These are phyloP conservation scores for Dascyllus trimaculatus DNA, from an alignment of 2,113 vertebrate genomes.

Conservation along the genomic window DNA sequence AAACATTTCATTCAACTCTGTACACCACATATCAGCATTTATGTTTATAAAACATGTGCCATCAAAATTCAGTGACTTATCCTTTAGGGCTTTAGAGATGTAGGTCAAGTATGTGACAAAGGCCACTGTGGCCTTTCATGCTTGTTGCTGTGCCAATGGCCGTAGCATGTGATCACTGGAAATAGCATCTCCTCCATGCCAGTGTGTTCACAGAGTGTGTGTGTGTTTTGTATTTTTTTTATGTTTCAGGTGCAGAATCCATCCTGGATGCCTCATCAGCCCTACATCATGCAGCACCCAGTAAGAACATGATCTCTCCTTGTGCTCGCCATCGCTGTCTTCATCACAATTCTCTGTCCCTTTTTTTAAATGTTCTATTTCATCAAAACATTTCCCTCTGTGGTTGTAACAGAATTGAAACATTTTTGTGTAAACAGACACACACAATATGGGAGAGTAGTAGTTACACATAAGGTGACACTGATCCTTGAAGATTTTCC, in stretches of 20 bases:
- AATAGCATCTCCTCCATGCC: conserved; percentile 38
- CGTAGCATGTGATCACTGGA: conserved; percentile 37
- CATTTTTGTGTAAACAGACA: conserved; percentile 42
- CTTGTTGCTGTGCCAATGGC: conserved; percentile 31
- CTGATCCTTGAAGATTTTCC: conserved; percentile 39
- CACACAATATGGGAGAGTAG: conserved; percentile 46
- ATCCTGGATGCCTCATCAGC: conserved; percentile 97
- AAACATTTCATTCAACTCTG: not conserved
- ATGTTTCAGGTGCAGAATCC: conserved; percentile 94
- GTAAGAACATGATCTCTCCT: conserved; percentile 85
- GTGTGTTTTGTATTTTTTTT: conserved; percentile 29
- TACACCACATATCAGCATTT: too few relatives aligned
- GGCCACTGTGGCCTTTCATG: conserved; percentile 11
- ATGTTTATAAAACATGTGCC: not conserved
- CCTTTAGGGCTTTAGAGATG: conserved; percentile 5
- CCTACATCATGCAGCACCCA: conserved; percentile 98
- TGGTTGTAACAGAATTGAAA: conserved; percentile 26
- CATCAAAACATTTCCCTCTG: conserved; percentile 20
- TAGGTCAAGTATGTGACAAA: conserved; percentile 36
- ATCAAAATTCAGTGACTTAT: not conserved
- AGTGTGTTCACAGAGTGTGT: conserved; percentile 54
- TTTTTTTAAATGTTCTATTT: not conserved
- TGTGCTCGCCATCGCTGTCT: not conserved
- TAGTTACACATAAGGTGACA: conserved; percentile 45
- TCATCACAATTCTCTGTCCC: conserved; percentile 15